Evolutionary conservation across 2,888 invertebrate species (phyloP).

Genomic region (Allygus modestus): DNA sequence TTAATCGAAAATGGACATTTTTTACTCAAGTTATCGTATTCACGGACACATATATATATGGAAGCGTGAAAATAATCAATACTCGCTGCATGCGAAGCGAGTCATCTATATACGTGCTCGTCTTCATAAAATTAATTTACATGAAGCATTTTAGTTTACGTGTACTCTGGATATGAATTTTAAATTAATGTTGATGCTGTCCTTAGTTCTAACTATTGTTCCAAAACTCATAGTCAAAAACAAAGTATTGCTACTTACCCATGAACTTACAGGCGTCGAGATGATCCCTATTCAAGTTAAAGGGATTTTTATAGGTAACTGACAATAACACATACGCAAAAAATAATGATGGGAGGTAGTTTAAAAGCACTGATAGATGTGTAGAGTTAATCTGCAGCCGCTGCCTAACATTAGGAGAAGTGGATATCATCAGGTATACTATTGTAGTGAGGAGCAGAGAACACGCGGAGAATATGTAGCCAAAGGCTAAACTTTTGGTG

Average conservation of each 20-base stretch:
- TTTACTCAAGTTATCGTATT: too few relatives aligned
- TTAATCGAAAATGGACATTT: too few relatives aligned
- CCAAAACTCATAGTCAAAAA: too few relatives aligned
- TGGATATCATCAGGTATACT: not conserved
- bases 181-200: too few relatives aligned
- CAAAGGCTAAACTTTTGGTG: not conserved
- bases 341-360: not conserved
- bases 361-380: not conserved
- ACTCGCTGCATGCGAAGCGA: too few relatives aligned
- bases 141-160: too few relatives aligned
- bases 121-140: too few relatives aligned
- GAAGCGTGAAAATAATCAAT: too few relatives aligned
- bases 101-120: too few relatives aligned
- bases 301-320: not conserved
- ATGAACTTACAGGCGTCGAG: not conserved
- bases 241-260: constrained; percentile 4
- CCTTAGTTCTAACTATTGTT: too few relatives aligned
- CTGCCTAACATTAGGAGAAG: not conserved
- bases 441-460: constrained; percentile 15
- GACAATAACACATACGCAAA: not conserved
- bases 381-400: not conserved
- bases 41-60: too few relatives aligned
- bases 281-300: not conserved
- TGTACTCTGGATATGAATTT: too few relatives aligned
- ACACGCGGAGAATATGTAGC: not conserved